Evolutionary conservation across 1,140 invertebrate genomes (phyloP).

Genomic region (Eupeodes corollae): DNA sequence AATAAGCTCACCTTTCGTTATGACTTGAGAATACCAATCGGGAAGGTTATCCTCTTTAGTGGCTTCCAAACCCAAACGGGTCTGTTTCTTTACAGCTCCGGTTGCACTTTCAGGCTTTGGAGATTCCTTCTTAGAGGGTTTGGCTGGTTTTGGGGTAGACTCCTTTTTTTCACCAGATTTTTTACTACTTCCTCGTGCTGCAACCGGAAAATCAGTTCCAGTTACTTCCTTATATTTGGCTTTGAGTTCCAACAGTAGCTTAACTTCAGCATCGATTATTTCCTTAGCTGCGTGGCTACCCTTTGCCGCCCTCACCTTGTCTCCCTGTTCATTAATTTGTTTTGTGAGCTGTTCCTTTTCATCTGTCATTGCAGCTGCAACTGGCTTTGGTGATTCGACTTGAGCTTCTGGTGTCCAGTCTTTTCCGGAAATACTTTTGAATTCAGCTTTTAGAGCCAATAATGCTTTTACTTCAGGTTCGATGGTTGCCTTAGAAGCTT

Average conservation of each 20-base stretch:
- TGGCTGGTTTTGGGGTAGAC: constrained; percentile 17
- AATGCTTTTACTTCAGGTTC: constrained; percentile 51
- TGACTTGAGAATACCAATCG: constrained; percentile 98
- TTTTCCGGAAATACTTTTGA: constrained; percentile 46
- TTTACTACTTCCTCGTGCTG: constrained; percentile 31
- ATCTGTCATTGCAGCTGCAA: not conserved
- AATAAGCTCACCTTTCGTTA: constrained; percentile 96
- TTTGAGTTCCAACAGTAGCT: constrained; percentile 64
- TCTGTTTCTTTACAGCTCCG: constrained; percentile 65
- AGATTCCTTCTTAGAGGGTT: constrained; percentile 24
- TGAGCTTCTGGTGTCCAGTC: constrained; percentile 45
- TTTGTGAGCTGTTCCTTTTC: constrained; percentile 28
- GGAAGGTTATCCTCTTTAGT: constrained; percentile 87
- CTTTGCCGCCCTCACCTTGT: constrained; percentile 50
- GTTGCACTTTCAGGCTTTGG: constrained; percentile 29
- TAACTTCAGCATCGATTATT: constrained; percentile 58
- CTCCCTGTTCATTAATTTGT: constrained; percentile 43
- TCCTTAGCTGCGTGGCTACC: constrained; percentile 41
- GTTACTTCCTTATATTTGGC: constrained; percentile 63
- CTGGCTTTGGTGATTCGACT: constrained; percentile 12
- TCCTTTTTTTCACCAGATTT: constrained; percentile 21
- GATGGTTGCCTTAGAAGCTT: constrained; percentile 45
- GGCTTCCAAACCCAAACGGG: constrained; percentile 83
- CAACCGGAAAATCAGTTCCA: constrained; percentile 51
- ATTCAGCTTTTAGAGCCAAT: constrained; percentile 52